Evolutionary conservation across 2,797 vertebrate species (phyloP).

Genomic region (Halcyon badia): DNA sequence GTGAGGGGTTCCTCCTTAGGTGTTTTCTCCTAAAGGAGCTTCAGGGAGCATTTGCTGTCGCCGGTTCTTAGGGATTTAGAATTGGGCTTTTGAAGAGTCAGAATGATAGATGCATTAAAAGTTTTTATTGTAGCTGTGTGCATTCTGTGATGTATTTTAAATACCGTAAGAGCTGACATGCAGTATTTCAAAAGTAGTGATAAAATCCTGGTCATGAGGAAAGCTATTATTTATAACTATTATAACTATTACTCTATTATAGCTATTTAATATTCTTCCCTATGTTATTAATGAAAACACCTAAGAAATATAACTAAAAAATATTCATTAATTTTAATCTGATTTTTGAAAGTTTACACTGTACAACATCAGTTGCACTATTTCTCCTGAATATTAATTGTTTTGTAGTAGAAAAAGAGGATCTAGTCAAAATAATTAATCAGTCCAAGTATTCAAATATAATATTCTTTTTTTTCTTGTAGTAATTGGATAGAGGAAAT

Average conservation of each 20-base stretch:
- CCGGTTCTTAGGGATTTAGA: not conserved
- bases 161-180: not conserved
- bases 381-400: not conserved
- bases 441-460: not conserved
- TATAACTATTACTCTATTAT: too few species aligned
- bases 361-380: not conserved
- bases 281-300: not conserved
- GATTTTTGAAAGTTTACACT: not conserved
- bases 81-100: not conserved
- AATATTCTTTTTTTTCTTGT: not conserved
- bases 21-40: not conserved
- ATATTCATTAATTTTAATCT: not conserved
- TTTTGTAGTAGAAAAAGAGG: not conserved
- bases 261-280: not conserved
- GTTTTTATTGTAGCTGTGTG: not conserved
- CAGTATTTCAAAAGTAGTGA: not conserved
- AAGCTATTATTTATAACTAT: not conserved
- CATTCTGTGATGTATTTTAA: not conserved
- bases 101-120: rapidly evolving
- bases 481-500: not conserved
- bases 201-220: not conserved
- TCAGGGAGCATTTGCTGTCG: not conserved
- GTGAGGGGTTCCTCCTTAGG: not conserved
- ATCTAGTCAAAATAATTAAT: not conserved
- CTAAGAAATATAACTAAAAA: not conserved